These are phyloP conservation scores for Nothocercus julius DNA, from an alignment of 2,113 vertebrate genomes.

Conservation along the genomic window DNA sequence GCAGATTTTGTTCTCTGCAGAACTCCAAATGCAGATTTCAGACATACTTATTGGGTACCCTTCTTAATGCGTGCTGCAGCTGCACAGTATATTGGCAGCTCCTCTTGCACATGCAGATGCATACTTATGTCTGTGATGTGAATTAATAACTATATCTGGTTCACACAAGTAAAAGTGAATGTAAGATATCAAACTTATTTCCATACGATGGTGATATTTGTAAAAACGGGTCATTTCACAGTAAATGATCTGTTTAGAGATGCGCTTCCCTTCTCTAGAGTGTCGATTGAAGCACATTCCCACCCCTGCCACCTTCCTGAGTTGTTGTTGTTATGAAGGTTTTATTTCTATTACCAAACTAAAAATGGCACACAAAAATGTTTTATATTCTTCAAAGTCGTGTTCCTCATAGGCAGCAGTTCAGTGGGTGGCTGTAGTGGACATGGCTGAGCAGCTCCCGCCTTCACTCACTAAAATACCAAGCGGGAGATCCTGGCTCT, in stretches of 20 bases:
- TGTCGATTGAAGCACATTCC: not conserved
- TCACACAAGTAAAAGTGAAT: conserved; percentile 69
- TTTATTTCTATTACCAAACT: not conserved
- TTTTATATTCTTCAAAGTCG: not conserved
- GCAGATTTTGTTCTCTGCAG: conserved; percentile 19
- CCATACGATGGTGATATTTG: not conserved
- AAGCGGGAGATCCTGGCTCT: not conserved
- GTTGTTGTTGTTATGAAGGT: not conserved
- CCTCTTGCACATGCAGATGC: conserved; percentile 5
- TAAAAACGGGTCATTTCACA: conserved; percentile 28
- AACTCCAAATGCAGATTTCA: not conserved
- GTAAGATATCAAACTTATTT: not conserved
- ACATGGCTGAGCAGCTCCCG: conserved; percentile 11
- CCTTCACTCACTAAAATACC: not conserved
- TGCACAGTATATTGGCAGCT: not conserved
- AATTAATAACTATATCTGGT: conserved; percentile 42
- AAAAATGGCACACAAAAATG: not conserved
- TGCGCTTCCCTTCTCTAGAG: not conserved
- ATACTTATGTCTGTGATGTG: not conserved
- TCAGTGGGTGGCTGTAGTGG: conserved; percentile 14
- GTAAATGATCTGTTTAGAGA: conserved; percentile 8
- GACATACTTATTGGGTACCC: conserved; percentile 24
- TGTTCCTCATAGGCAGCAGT: not conserved
- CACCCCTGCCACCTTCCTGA: conserved; percentile 8
- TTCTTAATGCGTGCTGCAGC: conserved; percentile 13